Conservation (phyloP, 2,797 vertebrate genomes). For the Typhlichthys subterraneus region DNA sequence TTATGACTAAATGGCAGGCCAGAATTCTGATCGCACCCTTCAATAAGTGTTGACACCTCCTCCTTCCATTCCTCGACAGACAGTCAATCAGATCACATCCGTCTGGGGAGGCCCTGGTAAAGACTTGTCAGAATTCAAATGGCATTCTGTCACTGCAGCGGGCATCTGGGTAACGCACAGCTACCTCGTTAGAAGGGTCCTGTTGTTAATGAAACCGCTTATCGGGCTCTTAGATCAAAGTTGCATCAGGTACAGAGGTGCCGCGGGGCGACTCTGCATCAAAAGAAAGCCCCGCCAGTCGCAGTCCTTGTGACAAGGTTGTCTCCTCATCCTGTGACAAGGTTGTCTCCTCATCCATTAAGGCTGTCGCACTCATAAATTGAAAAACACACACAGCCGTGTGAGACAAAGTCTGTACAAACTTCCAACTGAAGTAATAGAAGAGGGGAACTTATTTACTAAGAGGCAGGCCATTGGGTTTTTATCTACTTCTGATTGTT, state of each 20-base stretch:
- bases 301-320: conserved; percentile 20
- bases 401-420: conserved; percentile 3
- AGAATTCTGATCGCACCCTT: conserved; percentile 49
- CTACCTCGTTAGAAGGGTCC: conserved; percentile 59
- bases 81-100: conserved; percentile 71
- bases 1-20: conserved; percentile 54
- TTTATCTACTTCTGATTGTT: too few species aligned
- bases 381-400: conserved; percentile 12
- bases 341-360: conserved; percentile 7
- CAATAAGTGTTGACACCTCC: conserved; percentile 63
- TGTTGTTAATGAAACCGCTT: conserved; percentile 62
- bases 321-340: conserved; percentile 8
- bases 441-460: too few species aligned
- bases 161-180: conserved; percentile 66
- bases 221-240: conserved; percentile 52
- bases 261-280: conserved; percentile 21
- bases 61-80: conserved; percentile 55
- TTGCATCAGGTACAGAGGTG: conserved; percentile 45
- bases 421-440: too few species aligned
- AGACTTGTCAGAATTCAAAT: conserved; percentile 70
- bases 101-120: conserved; percentile 66
- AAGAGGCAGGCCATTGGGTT: too few species aligned
- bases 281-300: conserved; percentile 24
- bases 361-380: background rate
- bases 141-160: conserved; percentile 44